phyloP scores from a whole-genome alignment of 2,797 vertebrate species.

The Hoplostethus mediterraneus region DNA sequence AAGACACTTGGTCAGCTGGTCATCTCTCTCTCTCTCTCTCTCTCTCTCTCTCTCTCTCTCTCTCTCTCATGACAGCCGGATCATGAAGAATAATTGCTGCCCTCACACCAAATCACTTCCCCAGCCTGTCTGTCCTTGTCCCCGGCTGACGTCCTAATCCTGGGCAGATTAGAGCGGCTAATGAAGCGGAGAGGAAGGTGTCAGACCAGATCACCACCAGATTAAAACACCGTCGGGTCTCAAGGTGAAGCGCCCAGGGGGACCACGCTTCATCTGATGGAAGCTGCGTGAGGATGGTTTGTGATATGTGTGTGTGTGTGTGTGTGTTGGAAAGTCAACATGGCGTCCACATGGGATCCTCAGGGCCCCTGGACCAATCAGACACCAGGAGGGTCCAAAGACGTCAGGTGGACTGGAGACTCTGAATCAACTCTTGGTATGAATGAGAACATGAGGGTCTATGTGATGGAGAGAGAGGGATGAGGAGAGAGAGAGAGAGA shows the following conservation, averaged over 20 bases:
- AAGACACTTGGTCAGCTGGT: conserved; percentile 15
- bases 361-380: no score
- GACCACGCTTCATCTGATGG: no score
- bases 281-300: no score
- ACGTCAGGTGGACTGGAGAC: no score
- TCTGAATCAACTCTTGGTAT: no score
- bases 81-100: conserved; percentile 47
- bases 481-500: not conserved
- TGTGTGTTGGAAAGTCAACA: no score
- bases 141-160: conserved; percentile 22
- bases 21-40: not conserved
- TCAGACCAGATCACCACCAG: conserved; percentile 6
- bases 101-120: conserved; percentile 29
- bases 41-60: not conserved
- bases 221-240: no score
- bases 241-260: conserved; percentile 9
- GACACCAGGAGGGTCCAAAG: no score
- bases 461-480: no score
- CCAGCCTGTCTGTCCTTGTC: conserved; percentile 30
- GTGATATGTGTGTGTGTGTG: no score
- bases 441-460: no score
- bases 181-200: conserved; percentile 25
- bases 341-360: no score
- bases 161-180: conserved; percentile 39
- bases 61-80: conserved; percentile 18